Base-by-base conservation (phyloP, 2,113 vertebrate genomes). In the Progne subis region DNA sequence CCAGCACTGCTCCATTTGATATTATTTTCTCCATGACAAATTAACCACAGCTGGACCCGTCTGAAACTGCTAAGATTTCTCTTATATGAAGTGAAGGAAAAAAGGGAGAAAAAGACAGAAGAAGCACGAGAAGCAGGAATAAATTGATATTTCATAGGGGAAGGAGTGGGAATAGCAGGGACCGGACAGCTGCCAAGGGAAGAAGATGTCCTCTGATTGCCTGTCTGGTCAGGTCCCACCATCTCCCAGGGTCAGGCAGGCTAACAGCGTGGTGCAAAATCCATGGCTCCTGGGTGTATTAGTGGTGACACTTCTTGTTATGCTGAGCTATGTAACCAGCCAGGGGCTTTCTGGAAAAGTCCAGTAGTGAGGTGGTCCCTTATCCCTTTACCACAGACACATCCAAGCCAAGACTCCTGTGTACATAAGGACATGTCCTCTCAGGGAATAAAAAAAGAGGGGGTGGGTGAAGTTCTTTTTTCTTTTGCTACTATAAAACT, bases 1-100 rank as follows among this genome's bases (percentile, higher is more conserved):
- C 46, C 28, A 44, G 76, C 34, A 28, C 60, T 78, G 39, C 46
- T 80, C 41, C 6, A 1, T 74, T 88, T 96, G 80, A 70, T 93
- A 83, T 77, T 93, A 90, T 93, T 95, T 95, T 86, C 68, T 88
- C 32, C 39, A 19, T 55, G 79, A 93, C 32, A 70, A 88, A 95
- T 94, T 93, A 93, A 95, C 82, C 63, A 94, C 68, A 93, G 76
- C 88, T 93, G 82, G 88, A 88, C 82, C 74, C 87, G 81, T 79
- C 91, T 92, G 74, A 92, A 84, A 92, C 92, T 74, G 52, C 47
- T 84, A 88, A 91, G 83, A 65, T 55, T 75, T 53, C 11, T 69
- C 50, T 89, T 59, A 59, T 3, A 67, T 47, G 84, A 91, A 70
- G 15, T n/a, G 29, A 83, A 70, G 20, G 1, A 37, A 75, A 93